Evolutionary conservation across 2,888 invertebrate genomes (phyloP), one percentile per base, ranked within the genome.

Genomic region (Taenaris catops): DNA sequence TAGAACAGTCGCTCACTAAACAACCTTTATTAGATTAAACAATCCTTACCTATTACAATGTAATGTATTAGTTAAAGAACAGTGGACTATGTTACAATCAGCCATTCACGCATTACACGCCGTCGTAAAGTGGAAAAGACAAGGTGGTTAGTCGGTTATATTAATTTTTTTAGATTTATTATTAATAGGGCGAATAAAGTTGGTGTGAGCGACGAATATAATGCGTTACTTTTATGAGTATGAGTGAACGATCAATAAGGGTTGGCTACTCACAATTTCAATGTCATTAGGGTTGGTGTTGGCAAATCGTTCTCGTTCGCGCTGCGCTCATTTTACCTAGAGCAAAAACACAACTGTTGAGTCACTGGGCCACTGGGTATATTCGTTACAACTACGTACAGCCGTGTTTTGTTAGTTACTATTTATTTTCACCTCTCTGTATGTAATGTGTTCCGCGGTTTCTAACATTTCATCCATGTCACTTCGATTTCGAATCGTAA

Each of bases 271-370:
- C 64, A 75, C 75, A 73, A 73, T 71, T 64, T 54, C 48, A 61
- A 63, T 61, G 55, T 63, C 66, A 67, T 67, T 63, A 72, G 67
- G 58, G 63, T 55, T 55, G 70, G 51, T 50, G 69, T 55, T 59
- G 62, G 55, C 64, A 64, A 63, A 58, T 58, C 48, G 63, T 55
- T 56, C 62, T 53, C 51, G 62, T 41, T 58, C 65, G 60, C 57
- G 66, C 54, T 59, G 56, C 63, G 63, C 63, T 65, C 70, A 66
- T 58, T 61, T 68, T 62, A 72, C 71, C 72, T 72, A 61, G 53
- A 61, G 66, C 68, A 69, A 32, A 48, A 48, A 43, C 42, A 40
- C 37, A 38, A 41, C 34, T 31, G 35, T 40, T 38, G 26, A 47
- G 28, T 36, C 25, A 37, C 37, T 35, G 8, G n/a, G 23, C 16